Evolutionary conservation across 2,113 vertebrate species (phyloP).

Genomic region (Lathamus discolor): DNA sequence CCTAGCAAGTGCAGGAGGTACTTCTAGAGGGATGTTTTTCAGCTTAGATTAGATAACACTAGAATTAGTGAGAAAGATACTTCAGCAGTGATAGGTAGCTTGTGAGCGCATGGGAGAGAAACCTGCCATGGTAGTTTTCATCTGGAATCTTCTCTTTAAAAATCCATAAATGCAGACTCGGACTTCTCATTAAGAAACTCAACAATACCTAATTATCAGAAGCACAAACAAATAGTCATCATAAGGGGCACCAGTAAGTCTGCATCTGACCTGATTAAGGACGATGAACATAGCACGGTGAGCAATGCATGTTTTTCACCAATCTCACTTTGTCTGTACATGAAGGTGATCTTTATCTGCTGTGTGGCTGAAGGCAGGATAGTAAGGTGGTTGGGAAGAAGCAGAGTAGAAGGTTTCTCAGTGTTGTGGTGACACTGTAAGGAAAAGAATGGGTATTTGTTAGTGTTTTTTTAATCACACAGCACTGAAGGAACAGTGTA

Average conservation of each 20-base stretch:
- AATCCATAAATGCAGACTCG: neutral
- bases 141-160: neutral
- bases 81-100: neutral
- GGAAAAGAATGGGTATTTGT: neutral
- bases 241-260: conserved; percentile 30
- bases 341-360: neutral
- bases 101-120: neutral
- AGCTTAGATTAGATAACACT: neutral
- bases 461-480: neutral
- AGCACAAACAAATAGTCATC: neutral
- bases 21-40: neutral
- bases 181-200: conserved; percentile 1
- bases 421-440: neutral
- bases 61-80: neutral
- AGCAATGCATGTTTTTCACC: conserved; percentile 49
- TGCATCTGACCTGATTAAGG: conserved; percentile 39
- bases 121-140: conserved; percentile 9
- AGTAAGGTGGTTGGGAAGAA: neutral
- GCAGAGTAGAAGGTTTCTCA: neutral
- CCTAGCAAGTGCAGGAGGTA: neutral
- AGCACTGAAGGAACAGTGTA: neutral
- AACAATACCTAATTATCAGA: neutral
- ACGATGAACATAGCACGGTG: conserved; percentile 52
- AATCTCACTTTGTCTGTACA: neutral
- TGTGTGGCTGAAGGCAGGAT: neutral